Base-by-base conservation (phyloP, 2,797 vertebrate species). In the Ceryle rudis region DNA sequence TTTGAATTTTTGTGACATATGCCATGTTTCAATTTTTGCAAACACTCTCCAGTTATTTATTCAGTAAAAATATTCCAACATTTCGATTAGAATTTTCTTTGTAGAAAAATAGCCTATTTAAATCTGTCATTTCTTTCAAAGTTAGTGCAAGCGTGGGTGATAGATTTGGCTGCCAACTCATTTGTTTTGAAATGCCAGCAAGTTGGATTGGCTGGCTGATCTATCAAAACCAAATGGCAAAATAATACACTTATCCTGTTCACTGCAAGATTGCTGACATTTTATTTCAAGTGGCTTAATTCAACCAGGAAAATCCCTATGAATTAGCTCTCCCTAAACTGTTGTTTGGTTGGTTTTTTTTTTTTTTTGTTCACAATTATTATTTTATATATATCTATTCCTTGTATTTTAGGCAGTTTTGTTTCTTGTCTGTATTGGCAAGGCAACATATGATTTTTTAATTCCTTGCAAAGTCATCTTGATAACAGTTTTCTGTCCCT, bases 141-240 rank as follows among this genome's bases (percentile, higher is more conserved):
- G 67, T 73, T 70, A 85, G 72, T 87, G 55, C 70, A 87, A 87
- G 33, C 74, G 31, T 58, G 89, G 35, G 33, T 49, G 84, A 74
- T 86, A 81, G 79, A 42, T 42, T 72, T 89, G 89, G 26, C 64
- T 95, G 75, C 62, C 64, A 28, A 19, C 39, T 60, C 49, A 74
- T 95, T 96, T 96, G 95, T 95, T 96, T 96, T 91, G 79, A 95
- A 94, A 83, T 65, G 79, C n/a, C 41, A 94, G 58, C 57, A 90
- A 81, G 55, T 29, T 80, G 47, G 61, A 5, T 57, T 83, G 73
- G 20, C 71, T 92, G 61, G 19, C 80, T 94, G 74, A 65, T 75
- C 23, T 93, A 92, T 91, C 52, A 93, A 74, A 91, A 61, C 70
- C 75, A 96, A 92, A 96, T 72, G 70, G 9, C 12, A 71, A 74